Evolutionary conservation across 30 jellyfish, hydroid and myxozoan genomes (phyloP).

Genomic region (Hydractinia symbiolongicarpus): DNA sequence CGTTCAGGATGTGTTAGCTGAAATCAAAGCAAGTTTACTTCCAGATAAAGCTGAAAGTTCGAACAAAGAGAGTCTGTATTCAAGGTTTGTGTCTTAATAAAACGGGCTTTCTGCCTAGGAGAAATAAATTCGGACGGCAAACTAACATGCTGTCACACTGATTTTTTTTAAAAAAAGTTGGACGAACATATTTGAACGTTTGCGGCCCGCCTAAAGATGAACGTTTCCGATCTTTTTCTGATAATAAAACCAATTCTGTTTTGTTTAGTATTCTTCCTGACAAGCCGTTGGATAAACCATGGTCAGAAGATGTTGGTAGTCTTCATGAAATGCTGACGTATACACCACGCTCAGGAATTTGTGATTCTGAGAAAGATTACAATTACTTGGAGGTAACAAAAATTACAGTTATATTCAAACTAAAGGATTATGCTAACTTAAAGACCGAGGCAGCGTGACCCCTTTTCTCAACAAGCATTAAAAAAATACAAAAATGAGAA

Average conservation of each 20-base stretch:
- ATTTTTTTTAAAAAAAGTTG: too few relatives aligned
- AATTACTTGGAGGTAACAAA: not conserved
- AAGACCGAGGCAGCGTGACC: too few relatives aligned
- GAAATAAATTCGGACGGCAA: too few relatives aligned
- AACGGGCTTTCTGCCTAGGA: too few relatives aligned
- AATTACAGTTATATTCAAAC: not conserved
- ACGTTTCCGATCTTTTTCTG: too few relatives aligned
- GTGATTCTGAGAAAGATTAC: not conserved
- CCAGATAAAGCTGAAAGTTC: conserved; percentile 20
- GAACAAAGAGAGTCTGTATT: not conserved
- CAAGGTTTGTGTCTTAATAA: not conserved
- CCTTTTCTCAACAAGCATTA: too few relatives aligned
- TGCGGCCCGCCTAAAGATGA: too few relatives aligned
- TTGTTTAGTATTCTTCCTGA: not conserved
- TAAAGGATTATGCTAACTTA: not conserved
- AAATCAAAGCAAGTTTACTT: conserved; percentile 7
- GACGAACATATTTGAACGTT: too few relatives aligned
- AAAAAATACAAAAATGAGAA: too few relatives aligned
- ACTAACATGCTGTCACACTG: too few relatives aligned
- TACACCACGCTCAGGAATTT: not conserved
- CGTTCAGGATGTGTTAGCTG: conserved; percentile 23
- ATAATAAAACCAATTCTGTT: too few relatives aligned
- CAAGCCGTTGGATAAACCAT: conserved; percentile 6
- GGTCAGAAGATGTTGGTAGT: not conserved
- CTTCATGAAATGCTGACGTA: not conserved